A percentile compares a stretch with the other conserved stretches of the same genome.
Evolutionary conservation across 2,113 vertebrate species (phyloP).

Genomic region (Oryzias curvinotus): DNA sequence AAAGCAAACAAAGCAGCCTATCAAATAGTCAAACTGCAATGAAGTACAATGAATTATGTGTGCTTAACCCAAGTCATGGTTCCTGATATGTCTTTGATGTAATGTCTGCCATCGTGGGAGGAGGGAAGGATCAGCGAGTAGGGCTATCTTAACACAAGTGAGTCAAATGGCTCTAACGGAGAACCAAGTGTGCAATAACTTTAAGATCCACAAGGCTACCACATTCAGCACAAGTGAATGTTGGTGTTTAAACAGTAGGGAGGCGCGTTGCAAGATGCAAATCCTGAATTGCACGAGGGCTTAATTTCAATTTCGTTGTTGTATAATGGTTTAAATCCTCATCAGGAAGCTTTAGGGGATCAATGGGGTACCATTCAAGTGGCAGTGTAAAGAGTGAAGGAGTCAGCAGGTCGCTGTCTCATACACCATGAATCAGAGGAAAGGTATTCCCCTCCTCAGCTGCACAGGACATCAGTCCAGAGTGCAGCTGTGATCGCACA

Average conservation of each 20-base stretch:
- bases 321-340: not conserved
- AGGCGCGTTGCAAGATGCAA: no score
- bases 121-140: conserved; percentile 8
- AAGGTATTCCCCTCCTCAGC: conserved; percentile 58
- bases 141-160: conserved; percentile 7
- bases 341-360: not conserved
- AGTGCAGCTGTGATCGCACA: not conserved
- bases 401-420: conserved; percentile 42
- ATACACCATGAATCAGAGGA: conserved; percentile 31
- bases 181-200: not conserved
- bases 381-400: conserved; percentile 23
- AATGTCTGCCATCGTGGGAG: conserved; percentile 8
- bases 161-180: not conserved
- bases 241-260: no score
- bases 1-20: conserved; percentile 36
- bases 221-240: no score
- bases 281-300: no score
- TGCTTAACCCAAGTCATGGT: conserved; percentile 36
- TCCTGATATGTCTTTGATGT: conserved; percentile 50
- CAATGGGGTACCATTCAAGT: conserved; percentile 8
- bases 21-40: conserved; percentile 37
- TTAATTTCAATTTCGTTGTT: no score
- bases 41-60: conserved; percentile 22
- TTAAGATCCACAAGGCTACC: no score
- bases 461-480: conserved; percentile 13